Evolutionary conservation across 2,797 vertebrate species (phyloP), one percentile per base, ranked within the genome.

Genomic region (Halcyon leucocephala): DNA sequence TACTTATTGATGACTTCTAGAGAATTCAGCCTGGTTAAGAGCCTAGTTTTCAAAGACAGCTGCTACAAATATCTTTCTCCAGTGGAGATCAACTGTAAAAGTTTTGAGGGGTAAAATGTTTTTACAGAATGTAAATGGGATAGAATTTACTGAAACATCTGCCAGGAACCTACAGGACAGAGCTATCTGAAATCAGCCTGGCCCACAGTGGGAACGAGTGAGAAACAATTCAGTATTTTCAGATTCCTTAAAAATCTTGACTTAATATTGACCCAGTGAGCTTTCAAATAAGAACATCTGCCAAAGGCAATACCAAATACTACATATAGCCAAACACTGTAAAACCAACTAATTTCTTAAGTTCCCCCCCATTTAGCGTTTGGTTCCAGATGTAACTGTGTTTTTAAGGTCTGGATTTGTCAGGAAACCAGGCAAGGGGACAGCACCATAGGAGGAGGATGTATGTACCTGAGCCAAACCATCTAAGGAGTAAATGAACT

Each of bases 171-270:
- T 76, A n/a, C 5, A 2, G 94, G 70, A 73, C 35, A 76, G 26
- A 78, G 14, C 20, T 41, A 79, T 82, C 82, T 92, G 86, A 82
- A 95, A 90, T 93, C 48, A 90, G 44, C 33, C 48, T 51, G 41
- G n/a, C 4, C 26, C 16, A 73, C 44, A 87, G 42, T 14, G 49
- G 19, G 88, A 88, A 88, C 74, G 41, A 87, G 14, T 28, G 37
- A 91, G 58, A 93, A 94, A 90, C 44, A 82, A 85, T 73, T 78
- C 71, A 76, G 46, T 83, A n/a, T 81, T 94, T 95, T 82, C 77
- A 87, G 72, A 91, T 92, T 85, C 91, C 58, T 95, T 79, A 81
- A 90, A 93, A 92, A 87, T 92, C 78, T 86, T 84, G 55, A 84
- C 31, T 92, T 87, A 85, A 71, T 94, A 65, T 90, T 93, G 64